Conservation (phyloP, 92 coral and sea anemone species). For the Nematostella vectensis region DNA sequence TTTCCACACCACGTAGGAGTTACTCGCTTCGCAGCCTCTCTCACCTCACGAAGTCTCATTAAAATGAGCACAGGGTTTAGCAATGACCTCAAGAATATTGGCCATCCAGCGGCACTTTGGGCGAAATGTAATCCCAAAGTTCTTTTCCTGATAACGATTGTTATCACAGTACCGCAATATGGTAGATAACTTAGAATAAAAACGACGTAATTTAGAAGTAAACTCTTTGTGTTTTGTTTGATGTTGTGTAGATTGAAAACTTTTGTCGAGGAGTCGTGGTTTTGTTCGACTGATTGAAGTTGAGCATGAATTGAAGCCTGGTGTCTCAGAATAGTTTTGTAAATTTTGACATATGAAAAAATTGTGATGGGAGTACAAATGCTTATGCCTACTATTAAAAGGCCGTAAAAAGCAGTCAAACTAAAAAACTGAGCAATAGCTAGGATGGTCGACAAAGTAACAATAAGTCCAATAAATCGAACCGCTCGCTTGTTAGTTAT, state of each 20-base stretch:
- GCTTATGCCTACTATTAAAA: background rate
- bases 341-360: conserved; percentile 12
- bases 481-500: background rate
- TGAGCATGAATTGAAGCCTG: conserved; percentile 14
- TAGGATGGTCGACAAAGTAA: background rate
- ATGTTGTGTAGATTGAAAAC: background rate
- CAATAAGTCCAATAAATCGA: background rate
- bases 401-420: background rate
- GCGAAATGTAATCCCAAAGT: background rate
- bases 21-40: conserved; percentile 8
- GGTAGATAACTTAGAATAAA: background rate
- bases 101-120: background rate
- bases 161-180: background rate
- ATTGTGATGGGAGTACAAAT: conserved; percentile 4
- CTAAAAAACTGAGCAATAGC: background rate
- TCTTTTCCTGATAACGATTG: background rate
- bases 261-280: background rate
- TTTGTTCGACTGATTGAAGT: conserved; percentile 2
- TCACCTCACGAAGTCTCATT: conserved; percentile 7
- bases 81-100: conserved; percentile 6
- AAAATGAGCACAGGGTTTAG: conserved; percentile 8
- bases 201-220: background rate
- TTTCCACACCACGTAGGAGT: too few species aligned
- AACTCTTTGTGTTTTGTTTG: background rate
- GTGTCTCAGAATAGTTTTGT: conserved; percentile 15